Percentiles rank a stretch among this genome's conserved stretches.
Conservation (phyloP, 2,113 vertebrate species). For the Chionis minor region DNA sequence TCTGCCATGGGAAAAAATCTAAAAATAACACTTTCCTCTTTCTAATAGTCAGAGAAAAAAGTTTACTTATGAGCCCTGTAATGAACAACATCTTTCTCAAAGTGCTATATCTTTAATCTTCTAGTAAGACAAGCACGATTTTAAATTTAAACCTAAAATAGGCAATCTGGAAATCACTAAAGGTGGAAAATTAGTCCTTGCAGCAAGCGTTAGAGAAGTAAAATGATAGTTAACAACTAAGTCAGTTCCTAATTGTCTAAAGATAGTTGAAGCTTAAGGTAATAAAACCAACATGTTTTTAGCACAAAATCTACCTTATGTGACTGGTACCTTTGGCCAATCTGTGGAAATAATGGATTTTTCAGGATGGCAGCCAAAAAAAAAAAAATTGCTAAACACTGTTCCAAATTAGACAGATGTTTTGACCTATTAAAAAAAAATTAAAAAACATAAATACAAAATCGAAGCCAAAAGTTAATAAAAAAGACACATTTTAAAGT, state of each 20-base stretch:
- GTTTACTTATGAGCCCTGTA: background rate
- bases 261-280: background rate
- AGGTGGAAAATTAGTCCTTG: background rate
- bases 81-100: background rate
- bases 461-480: background rate
- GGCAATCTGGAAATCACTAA: background rate
- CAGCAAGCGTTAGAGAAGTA: background rate
- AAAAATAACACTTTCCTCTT: background rate
- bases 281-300: background rate
- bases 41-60: background rate
- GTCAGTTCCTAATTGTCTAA: background rate
- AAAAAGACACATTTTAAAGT: background rate
- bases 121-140: background rate
- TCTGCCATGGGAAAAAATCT: background rate
- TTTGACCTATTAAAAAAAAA: background rate
- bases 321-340: background rate
- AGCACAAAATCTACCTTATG: background rate
- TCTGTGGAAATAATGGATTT: background rate
- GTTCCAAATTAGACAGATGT: background rate
- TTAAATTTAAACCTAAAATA: constrained; percentile 6
- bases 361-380: background rate
- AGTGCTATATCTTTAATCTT: background rate
- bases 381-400: background rate
- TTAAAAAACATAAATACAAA: background rate
- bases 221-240: background rate